Conservation (phyloP, 1,140 invertebrate species). For the Camponotus pennsylvanicus region DNA sequence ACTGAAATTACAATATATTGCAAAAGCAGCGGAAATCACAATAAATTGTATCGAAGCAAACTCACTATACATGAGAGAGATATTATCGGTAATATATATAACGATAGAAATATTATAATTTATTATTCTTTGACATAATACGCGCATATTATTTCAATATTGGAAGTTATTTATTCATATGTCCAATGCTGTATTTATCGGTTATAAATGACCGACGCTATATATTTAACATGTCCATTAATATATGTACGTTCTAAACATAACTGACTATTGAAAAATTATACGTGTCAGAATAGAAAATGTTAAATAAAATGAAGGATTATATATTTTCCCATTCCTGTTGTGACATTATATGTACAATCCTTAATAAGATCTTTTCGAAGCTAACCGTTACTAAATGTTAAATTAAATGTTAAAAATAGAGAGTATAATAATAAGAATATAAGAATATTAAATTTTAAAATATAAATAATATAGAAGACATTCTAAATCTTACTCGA, state of each 20-base stretch:
- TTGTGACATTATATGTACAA: not conserved
- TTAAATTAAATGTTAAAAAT: too few species aligned
- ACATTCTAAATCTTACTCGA: not conserved
- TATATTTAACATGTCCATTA: slow-evolving; percentile 10
- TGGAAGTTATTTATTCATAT: slow-evolving; percentile 21
- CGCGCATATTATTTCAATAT: slow-evolving; percentile 32
- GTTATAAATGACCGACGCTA: not conserved
- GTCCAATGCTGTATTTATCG: slow-evolving; percentile 13
- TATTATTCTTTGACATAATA: slow-evolving; percentile 39
- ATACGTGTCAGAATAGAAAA: not conserved
- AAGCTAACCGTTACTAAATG: not conserved
- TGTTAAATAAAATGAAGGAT: not conserved
- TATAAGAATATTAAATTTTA: slow-evolving; percentile 11
- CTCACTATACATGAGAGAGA: not conserved
- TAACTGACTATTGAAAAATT: not conserved
- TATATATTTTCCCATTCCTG: not conserved
- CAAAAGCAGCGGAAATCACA: slow-evolving; percentile 29
- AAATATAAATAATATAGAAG: too few species aligned
- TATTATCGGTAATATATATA: slow-evolving; percentile 11
- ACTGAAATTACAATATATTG: slow-evolving; percentile 44
- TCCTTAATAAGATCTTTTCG: not conserved
- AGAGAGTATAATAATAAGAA: too few species aligned
- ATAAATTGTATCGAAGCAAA: slow-evolving; percentile 45
- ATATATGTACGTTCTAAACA: slow-evolving; percentile 4
- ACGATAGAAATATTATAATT: slow-evolving; percentile 44